phyloP scores from a whole-genome alignment of 2,113 vertebrate genomes.

The Microcebus lehilahytsara region DNA sequence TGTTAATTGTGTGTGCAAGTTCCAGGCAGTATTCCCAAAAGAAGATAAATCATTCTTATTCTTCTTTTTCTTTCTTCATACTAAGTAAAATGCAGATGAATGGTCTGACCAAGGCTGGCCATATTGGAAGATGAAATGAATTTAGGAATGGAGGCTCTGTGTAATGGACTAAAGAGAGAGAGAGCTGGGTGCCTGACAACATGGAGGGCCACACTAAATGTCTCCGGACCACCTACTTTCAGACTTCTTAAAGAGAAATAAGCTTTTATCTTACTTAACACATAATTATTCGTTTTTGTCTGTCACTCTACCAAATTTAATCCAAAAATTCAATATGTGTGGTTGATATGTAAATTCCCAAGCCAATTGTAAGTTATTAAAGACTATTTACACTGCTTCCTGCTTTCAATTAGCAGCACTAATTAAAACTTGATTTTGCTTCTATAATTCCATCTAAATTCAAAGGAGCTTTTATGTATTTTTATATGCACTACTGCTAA shows the following conservation, averaged over 20 bases:
- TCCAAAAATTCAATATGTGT: background rate
- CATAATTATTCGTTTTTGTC: background rate
- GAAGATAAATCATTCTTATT: background rate
- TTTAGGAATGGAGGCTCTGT: background rate
- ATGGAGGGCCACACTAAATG: background rate
- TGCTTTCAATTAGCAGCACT: slow-evolving; percentile 18
- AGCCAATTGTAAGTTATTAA: slow-evolving; percentile 17
- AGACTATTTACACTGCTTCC: background rate
- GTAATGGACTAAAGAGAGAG: background rate
- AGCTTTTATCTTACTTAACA: background rate
- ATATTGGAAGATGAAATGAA: background rate
- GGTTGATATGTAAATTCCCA: background rate
- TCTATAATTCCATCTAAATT: background rate
- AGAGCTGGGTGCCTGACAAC: background rate
- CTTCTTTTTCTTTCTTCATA: background rate
- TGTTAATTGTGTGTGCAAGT: background rate
- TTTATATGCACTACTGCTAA: background rate
- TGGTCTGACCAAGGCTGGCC: background rate
- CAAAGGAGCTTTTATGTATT: background rate
- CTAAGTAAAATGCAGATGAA: background rate
- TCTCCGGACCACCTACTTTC: background rate
- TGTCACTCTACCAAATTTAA: background rate
- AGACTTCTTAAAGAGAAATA: background rate
- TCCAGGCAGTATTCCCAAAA: background rate
- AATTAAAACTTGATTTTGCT: slow-evolving; percentile 50